Percentiles rank a stretch among this genome's conserved stretches.
These are phyloP conservation scores for Caprella mutica DNA, from an alignment of 2,888 invertebrate species.

Conservation along the genomic window DNA sequence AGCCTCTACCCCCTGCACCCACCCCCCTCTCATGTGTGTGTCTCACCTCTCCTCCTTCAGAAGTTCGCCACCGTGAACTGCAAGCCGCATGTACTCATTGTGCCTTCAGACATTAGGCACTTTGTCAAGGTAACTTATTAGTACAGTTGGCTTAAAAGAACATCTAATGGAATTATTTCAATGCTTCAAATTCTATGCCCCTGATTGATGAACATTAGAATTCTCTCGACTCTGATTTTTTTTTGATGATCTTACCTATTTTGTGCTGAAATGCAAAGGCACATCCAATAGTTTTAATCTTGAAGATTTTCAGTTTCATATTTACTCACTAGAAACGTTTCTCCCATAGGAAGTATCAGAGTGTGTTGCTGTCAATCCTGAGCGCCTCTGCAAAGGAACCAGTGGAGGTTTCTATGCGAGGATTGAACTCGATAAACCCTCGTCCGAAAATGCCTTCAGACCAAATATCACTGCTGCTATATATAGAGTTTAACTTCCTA, in stretches of 20 bases:
- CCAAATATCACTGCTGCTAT: background rate
- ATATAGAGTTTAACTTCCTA: background rate
- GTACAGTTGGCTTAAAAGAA: no score
- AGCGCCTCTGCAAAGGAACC: conserved; percentile 60
- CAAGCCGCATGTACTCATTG: conserved; percentile 67
- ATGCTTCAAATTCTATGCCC: no score
- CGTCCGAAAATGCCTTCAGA: conserved; percentile 8
- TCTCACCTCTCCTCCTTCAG: conserved; percentile 61
- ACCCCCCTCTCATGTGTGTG: conserved; percentile 51
- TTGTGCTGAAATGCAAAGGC: no score
- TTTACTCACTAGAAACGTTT: no score
- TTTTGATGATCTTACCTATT: no score
- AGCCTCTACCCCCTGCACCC: conserved; percentile 74
- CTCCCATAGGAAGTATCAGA: conserved; percentile 67
- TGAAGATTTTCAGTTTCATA: no score
- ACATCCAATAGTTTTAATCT: no score
- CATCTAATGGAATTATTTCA: no score
- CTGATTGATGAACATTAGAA: no score
- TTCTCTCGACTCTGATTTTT: no score
- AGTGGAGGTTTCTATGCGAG: conserved; percentile 67
- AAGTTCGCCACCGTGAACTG: conserved; percentile 57
- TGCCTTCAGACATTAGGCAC: conserved; percentile 72
- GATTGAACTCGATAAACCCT: conserved; percentile 47
- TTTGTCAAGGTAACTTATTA: conserved; percentile 71
- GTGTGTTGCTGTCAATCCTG: conserved; percentile 74